Evolutionary conservation across 2,888 invertebrate species (phyloP), one percentile per base, ranked within the genome.

Genomic region (Amorpha juglandis): DNA sequence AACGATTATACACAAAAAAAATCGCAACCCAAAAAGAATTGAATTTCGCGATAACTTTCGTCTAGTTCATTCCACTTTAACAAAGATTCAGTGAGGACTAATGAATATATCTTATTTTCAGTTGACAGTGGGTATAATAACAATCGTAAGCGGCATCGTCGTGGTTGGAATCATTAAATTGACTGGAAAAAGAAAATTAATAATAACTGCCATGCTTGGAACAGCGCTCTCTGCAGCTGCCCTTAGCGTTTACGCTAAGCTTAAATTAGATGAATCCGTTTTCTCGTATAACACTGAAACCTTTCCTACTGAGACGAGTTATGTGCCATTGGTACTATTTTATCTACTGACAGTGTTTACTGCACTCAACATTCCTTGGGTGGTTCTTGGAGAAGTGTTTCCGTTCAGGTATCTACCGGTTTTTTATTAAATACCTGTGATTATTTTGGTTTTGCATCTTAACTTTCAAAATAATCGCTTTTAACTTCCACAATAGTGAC

Each of bases 361-460:
- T 51, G 92, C 88, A 8, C 82, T 89, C 4, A 89, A 90, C 14
- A 82, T 94, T 16, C 94, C 94, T 0, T 95, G 95, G 94, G 91
- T 94, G 67, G 73, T 95, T 53, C 84, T 95, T 8, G 94, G 94
- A 67, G 95, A 95, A 81, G 90, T 95, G 8, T 95, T 95, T 71
- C 94, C 94, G 0, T 92, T 94, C 71, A 94, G 94, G 94, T 94
- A 76, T 83, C 78, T 69, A 65, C 21, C 27, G 63, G 14, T 45
- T 8, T 4, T 65, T 62, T 27, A 27, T 1, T 27, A 27, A 4
- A 4, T 27, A 4, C 27, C 4, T 1, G 27, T 27, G 27, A 27
- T 27, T 4, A 4, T 27, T 3, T 3, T 27, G 27, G 27, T 27
- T 3, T 3, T 27, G 27, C 27, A 27, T 27, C 4, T 27, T 27